Percentiles rank a stretch among this genome's conserved stretches.
Evolutionary conservation across 2,888 invertebrate species (phyloP).

Genomic region (Zaprionus obscuricornis): DNA sequence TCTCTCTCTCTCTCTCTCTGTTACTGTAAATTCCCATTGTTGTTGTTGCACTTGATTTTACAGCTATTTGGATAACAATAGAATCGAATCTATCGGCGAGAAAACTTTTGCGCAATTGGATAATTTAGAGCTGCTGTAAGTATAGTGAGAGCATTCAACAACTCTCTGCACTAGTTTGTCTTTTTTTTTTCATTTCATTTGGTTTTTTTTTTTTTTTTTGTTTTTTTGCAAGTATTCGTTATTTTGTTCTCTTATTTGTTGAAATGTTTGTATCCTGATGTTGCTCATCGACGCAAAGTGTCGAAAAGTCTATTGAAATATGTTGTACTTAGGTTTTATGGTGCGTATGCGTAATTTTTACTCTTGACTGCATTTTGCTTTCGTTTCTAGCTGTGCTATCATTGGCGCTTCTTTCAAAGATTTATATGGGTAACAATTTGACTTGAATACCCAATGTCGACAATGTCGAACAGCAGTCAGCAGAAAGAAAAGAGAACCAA

Average conservation of each 20-base stretch:
- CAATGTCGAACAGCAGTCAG: slow-evolving; percentile 36
- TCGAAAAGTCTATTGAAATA: slow-evolving; percentile 77
- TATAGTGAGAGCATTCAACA: slow-evolving; percentile 47
- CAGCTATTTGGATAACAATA: slow-evolving; percentile 84
- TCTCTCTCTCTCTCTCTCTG: too few species aligned
- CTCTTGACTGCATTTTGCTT: slow-evolving; percentile 72
- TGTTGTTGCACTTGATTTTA: slow-evolving; percentile 48
- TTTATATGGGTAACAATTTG: slow-evolving; percentile 64
- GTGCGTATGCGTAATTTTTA: slow-evolving; percentile 77
- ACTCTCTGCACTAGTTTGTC: neutral
- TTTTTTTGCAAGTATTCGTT: slow-evolving; percentile 4
- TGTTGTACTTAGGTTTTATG: slow-evolving; percentile 77
- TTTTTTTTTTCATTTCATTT: slow-evolving; percentile 20
- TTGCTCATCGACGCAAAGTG: slow-evolving; percentile 46
- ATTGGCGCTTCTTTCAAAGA: slow-evolving; percentile 41
- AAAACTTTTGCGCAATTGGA: slow-evolving; percentile 83
- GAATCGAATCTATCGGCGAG: slow-evolving; percentile 83
- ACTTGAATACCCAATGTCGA: neutral
- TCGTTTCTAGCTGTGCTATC: slow-evolving; percentile 53
- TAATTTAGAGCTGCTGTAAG: slow-evolving; percentile 84
- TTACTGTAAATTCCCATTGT: slow-evolving; percentile 8
- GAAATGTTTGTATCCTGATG: too few species aligned
- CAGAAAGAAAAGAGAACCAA: slow-evolving; percentile 15
- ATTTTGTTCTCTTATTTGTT: too few species aligned
- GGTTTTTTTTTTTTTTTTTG: slow-evolving; percentile 14